Evolutionary conservation across 1,140 invertebrate genomes (phyloP), one percentile per base, ranked within the genome.

Genomic region (Scaptodrosophila lebanonensis): DNA sequence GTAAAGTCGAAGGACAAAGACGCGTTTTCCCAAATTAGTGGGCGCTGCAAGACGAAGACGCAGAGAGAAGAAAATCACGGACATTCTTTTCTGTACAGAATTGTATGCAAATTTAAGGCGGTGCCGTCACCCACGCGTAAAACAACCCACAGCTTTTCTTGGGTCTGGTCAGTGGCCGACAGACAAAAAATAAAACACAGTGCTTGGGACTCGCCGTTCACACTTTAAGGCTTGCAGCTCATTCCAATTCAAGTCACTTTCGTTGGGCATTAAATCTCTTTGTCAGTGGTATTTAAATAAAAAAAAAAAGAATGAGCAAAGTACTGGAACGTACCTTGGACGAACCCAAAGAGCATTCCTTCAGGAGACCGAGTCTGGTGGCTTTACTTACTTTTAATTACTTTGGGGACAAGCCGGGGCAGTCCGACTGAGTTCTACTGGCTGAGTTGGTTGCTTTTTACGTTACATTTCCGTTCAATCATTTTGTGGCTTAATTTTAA

Each of bases 401-500:
- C 73, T 82, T 79, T 73, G 69, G 73, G 73, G 73, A 79, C 71
- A 76, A 64, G 60, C 64, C 57, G 73, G 51, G 48, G 51, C 51
- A 56, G 67, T 35, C 48, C 50, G 63, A 60, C 56, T 27, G 35
- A 43, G 49, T 27, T 42, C 15, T 36, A 43, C 53, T 17, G 20
- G 13, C 25, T 13, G 11, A 39, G 17, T 20, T 20, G 6, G 38
- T 16, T 17, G 48, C 17, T 36, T 48, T 58, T 54, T 57, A 48
- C 49, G 40, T 32, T 60, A 61, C 73, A 82, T 79, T 82, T 79
- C 65, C 73, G 71, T 83, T 83, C 76, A 83, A 83, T 83, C 76
- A 83, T 75, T 77, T 83, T 83, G 70, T 61, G 77, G 76, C 77
- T 82, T 83, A 83, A 83, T 83, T 83, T 83, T 83, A 83, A 83